Conservation (phyloP, 2,888 invertebrate genomes). For the Tinea pellionella region DNA sequence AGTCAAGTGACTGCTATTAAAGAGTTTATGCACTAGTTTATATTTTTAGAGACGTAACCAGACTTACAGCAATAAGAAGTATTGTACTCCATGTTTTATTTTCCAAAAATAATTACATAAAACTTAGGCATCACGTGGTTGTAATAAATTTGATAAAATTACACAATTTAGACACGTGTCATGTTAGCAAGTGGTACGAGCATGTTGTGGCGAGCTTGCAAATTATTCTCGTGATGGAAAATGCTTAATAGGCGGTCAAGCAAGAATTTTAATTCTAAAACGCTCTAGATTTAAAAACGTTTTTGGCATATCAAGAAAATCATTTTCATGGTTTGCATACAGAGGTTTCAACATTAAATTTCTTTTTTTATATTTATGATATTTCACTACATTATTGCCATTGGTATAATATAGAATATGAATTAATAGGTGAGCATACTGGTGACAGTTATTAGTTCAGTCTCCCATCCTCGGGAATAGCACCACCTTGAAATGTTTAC, state of each 20-base stretch:
- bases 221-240: slow-evolving; percentile 17
- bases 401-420: too few species aligned
- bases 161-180: slow-evolving; percentile 28
- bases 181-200: slow-evolving; percentile 25
- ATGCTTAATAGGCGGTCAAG: slow-evolving; percentile 7
- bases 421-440: too few species aligned
- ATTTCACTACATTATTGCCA: too few species aligned
- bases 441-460: too few species aligned
- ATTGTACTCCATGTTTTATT: neutral
- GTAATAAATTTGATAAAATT: slow-evolving; percentile 23
- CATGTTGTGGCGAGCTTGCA: slow-evolving; percentile 21
- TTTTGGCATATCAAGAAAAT: neutral
- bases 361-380: neutral
- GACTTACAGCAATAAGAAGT: too few species aligned
- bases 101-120: neutral
- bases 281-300: neutral
- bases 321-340: neutral
- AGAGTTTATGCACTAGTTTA: too few species aligned
- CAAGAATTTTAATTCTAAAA: neutral
- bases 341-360: neutral
- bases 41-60: too few species aligned
- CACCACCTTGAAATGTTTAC: too few species aligned
- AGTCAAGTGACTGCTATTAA: too few species aligned
- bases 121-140: neutral
- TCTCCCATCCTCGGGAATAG: too few species aligned